Percentiles rank a stretch among this genome's conserved stretches.
Conservation (phyloP, 2,113 vertebrate species). For the Sylvia atricapilla region DNA sequence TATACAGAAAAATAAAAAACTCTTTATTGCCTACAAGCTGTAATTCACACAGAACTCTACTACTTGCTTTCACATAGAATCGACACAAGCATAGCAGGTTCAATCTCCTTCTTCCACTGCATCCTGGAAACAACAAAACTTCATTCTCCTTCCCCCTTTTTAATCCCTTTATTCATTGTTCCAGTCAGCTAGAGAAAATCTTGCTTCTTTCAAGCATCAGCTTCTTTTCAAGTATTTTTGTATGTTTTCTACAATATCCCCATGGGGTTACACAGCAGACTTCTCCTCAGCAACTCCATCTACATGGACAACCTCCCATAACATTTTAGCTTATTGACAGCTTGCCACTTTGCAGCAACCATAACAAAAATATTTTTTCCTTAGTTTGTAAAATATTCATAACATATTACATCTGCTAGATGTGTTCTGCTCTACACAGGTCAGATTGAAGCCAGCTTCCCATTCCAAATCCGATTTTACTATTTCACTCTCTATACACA, state of each 20-base stretch:
- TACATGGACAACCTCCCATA: background rate
- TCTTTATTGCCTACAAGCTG: background rate
- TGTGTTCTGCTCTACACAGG: background rate
- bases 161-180: background rate
- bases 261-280: background rate
- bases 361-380: background rate
- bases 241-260: background rate
- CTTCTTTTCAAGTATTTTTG: background rate
- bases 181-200: background rate
- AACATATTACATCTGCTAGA: slow-evolving; percentile 8
- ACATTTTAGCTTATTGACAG: background rate
- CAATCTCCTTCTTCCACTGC: background rate
- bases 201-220: background rate
- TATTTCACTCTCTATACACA: background rate
- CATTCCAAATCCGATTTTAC: background rate
- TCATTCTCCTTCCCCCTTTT: background rate
- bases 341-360: background rate
- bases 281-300: background rate
- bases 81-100: background rate
- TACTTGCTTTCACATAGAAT: background rate
- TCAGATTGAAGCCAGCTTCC: background rate
- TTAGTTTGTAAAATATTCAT: background rate
- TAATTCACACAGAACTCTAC: background rate
- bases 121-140: background rate
- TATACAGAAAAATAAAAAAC: background rate